Conservation (phyloP, 2,888 invertebrate species). For the Phania funesta region DNA sequence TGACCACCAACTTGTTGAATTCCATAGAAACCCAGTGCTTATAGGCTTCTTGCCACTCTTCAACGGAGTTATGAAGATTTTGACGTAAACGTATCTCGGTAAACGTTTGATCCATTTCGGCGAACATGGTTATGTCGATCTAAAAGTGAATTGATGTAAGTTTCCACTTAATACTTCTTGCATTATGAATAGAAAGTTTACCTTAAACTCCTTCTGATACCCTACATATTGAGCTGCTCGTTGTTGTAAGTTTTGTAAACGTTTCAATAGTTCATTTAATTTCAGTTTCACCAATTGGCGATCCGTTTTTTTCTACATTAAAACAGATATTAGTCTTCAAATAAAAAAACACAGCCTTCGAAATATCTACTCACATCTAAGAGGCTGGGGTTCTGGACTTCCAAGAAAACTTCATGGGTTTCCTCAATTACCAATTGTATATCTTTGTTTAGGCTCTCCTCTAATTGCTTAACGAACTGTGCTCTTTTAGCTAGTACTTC, state of each 20-base stretch:
- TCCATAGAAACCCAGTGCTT: slow-evolving; percentile 83
- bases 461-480: slow-evolving; percentile 86
- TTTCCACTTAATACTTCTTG: not conserved
- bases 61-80: slow-evolving; percentile 89
- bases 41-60: slow-evolving; percentile 86
- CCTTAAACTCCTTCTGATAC: slow-evolving; percentile 92
- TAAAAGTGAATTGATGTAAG: slow-evolving; percentile 73
- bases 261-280: slow-evolving; percentile 84
- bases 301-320: slow-evolving; percentile 85
- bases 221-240: slow-evolving; percentile 87
- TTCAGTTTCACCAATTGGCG: slow-evolving; percentile 84
- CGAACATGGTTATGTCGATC: slow-evolving; percentile 91
- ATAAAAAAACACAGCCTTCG: not conserved
- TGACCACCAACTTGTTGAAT: slow-evolving; percentile 83
- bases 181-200: slow-evolving; percentile 72
- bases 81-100: slow-evolving; percentile 90
- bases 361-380: slow-evolving; percentile 73
- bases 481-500: slow-evolving; percentile 84
- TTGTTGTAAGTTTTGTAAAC: slow-evolving; percentile 84
- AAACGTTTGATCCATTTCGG: slow-evolving; percentile 89
- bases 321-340: not conserved
- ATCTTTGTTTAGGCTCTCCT: slow-evolving; percentile 88
- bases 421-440: slow-evolving; percentile 87
- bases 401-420: slow-evolving; percentile 87
- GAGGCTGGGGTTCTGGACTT: slow-evolving; percentile 82